Conservation (phyloP, 1,140 invertebrate species). For the Lineus longissimus region DNA sequence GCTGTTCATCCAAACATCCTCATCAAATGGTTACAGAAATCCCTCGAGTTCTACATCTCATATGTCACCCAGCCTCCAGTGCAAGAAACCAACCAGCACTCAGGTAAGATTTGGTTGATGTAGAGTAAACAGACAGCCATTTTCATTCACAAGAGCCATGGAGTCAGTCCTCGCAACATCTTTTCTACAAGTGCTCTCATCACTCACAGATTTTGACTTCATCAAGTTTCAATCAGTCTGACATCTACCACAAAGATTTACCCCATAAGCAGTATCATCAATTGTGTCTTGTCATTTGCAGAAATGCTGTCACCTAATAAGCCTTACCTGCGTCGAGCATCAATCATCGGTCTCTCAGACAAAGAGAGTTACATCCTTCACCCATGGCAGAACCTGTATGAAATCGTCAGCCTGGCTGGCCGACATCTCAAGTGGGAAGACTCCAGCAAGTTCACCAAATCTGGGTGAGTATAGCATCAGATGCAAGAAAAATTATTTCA, state of each 20-base stretch:
- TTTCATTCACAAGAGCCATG: no score
- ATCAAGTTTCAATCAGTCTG: no score
- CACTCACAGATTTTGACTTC: no score
- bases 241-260: no score
- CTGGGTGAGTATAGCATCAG: conserved; percentile 27
- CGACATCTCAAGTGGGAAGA: conserved; percentile 78
- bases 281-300: conserved; percentile 9
- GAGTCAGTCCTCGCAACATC: no score
- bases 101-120: conserved; percentile 12
- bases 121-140: no score
- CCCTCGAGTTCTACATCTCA: conserved; percentile 60
- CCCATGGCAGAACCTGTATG: conserved; percentile 76
- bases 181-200: no score
- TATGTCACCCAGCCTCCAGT: conserved; percentile 43
- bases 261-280: no score
- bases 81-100: conserved; percentile 3
- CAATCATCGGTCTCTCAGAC: conserved; percentile 42
- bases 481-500: neutral
- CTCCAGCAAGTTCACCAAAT: conserved; percentile 50
- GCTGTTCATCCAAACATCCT: conserved; percentile 65
- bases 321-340: conserved; percentile 4
- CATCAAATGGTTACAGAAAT: conserved; percentile 62
- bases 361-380: conserved; percentile 59
- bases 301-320: conserved; percentile 35
- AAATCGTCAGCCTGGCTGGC: conserved; percentile 70